Percentiles rank a stretch among this genome's conserved stretches.
phyloP scores from a whole-genome alignment of 2,113 vertebrate species.

The Tichodroma muraria region DNA sequence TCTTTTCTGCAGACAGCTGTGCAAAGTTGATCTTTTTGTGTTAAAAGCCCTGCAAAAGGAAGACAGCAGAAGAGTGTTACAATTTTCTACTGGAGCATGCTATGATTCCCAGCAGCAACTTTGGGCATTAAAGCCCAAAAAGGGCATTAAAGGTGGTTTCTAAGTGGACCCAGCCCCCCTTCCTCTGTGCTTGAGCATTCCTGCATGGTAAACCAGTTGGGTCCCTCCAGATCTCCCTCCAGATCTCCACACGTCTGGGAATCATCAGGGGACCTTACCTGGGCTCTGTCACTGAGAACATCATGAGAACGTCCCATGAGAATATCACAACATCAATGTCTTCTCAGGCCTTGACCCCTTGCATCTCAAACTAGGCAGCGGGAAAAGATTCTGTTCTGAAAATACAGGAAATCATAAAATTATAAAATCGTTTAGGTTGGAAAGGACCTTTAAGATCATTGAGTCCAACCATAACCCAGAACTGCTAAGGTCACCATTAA shows the following conservation, averaged over 20 bases:
- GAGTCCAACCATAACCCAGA: neutral
- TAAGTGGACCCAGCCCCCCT: neutral
- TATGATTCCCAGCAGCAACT: neutral
- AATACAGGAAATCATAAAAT: neutral
- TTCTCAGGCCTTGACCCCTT: neutral
- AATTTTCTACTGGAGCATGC: neutral
- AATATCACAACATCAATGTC: neutral
- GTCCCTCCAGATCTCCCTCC: neutral
- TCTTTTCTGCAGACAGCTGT: neutral
- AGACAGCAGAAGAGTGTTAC: neutral
- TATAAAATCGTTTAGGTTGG: neutral
- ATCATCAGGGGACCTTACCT: neutral
- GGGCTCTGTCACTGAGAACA: too few relatives aligned
- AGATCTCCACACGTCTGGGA: neutral
- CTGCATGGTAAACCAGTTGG: neutral
- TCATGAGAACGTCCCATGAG: neutral
- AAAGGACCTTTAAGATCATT: neutral
- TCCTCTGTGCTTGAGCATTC: neutral
- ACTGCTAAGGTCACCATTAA: neutral
- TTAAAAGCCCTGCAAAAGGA: neutral
- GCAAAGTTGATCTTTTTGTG: neutral
- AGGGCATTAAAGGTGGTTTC: neutral
- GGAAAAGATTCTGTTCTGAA: neutral
- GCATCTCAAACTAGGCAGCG: neutral
- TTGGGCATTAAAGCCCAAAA: too few relatives aligned